Evolutionary conservation across 2,797 vertebrate genomes (phyloP).

Genomic region (Neosalanx taihuensis): DNA sequence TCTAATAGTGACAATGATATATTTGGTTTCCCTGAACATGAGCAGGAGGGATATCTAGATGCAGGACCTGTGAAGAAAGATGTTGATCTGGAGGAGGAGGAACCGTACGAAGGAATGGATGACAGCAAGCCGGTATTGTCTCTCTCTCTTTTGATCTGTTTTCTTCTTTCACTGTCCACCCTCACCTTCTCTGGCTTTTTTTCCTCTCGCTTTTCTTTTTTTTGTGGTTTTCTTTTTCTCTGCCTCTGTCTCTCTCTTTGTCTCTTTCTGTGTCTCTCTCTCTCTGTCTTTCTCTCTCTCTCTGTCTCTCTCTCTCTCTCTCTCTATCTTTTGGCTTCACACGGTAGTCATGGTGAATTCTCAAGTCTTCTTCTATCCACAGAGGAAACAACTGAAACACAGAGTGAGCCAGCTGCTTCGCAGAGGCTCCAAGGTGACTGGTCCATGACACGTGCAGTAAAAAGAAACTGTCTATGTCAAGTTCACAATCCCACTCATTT

Average conservation of each 20-base stretch:
- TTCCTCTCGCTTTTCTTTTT: too few relatives aligned
- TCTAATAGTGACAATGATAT: background rate
- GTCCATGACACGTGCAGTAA: background rate
- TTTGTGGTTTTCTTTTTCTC: too few relatives aligned
- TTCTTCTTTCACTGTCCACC: background rate
- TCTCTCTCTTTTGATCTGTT: background rate
- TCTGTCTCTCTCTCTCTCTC: background rate
- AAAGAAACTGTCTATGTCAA: background rate
- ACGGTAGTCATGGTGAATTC: background rate
- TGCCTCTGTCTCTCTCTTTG: too few relatives aligned
- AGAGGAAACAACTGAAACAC: slow-evolving; percentile 3
- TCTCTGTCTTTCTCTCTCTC: background rate
- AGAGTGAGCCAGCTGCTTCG: background rate
- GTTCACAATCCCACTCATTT: too few relatives aligned
- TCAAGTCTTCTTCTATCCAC: too few relatives aligned
- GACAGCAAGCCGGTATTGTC: slow-evolving; percentile 1
- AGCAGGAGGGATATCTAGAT: background rate
- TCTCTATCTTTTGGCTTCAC: background rate
- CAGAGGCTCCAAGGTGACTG: slow-evolving; percentile 6
- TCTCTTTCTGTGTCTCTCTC: background rate
- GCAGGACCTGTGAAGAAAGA: slow-evolving; percentile 3
- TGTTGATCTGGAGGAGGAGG: slow-evolving; percentile 2
- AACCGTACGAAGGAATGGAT: background rate
- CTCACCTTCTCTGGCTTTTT: background rate
- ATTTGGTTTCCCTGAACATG: background rate